phyloP scores from a whole-genome alignment of 2,888 invertebrate genomes.

The Galeruca laticollis region DNA sequence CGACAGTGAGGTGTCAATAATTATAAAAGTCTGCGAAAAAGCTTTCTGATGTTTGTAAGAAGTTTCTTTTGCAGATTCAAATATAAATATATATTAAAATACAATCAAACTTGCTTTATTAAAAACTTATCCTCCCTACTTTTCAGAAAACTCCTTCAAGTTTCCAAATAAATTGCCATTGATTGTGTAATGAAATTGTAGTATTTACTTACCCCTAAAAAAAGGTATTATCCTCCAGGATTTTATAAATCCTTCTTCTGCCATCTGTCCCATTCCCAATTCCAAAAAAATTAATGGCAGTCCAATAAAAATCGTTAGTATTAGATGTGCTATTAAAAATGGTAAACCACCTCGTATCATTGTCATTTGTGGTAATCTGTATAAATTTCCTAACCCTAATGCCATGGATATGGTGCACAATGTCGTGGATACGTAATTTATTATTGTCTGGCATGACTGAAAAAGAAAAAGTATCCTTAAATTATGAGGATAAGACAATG shows the following conservation, averaged over 20 bases:
- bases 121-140: too few species aligned
- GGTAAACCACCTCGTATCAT: constrained; percentile 72
- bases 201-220: constrained; percentile 70
- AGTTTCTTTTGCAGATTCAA: too few species aligned
- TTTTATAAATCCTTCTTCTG: constrained; percentile 75
- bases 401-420: constrained; percentile 71
- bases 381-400: constrained; percentile 70
- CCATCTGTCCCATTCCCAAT: constrained; percentile 74
- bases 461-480: constrained; percentile 48
- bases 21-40: too few species aligned
- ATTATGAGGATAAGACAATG: too few species aligned
- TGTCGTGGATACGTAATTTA: constrained; percentile 64
- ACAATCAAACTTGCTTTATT: too few species aligned
- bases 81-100: too few species aligned
- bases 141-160: too few species aligned
- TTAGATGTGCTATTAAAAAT: constrained; percentile 69
- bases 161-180: too few species aligned
- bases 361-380: constrained; percentile 72
- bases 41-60: too few species aligned
- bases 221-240: constrained; percentile 76
- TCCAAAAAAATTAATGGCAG: constrained; percentile 73
- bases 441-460: constrained; percentile 64
- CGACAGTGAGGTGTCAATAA: too few species aligned
- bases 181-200: neutral
- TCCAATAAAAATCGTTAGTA: constrained; percentile 68